These are phyloP conservation scores for Eurytoma adleriae DNA, from an alignment of 2,888 invertebrate genomes.

Conservation along the genomic window DNA sequence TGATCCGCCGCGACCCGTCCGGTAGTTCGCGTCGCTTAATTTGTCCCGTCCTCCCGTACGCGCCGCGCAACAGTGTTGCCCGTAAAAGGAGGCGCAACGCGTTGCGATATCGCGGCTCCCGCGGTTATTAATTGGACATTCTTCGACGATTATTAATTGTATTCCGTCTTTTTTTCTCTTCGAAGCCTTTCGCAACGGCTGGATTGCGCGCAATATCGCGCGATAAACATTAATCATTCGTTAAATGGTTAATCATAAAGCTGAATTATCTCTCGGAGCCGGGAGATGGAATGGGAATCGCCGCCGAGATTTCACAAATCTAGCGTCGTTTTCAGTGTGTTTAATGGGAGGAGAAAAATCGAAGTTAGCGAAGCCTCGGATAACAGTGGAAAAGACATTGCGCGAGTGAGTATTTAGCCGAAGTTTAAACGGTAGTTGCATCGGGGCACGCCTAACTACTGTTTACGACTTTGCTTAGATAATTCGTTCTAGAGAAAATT, in stretches of 20 bases:
- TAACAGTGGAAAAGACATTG: not conserved
- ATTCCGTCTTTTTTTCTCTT: conserved; percentile 3
- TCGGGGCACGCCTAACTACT: conserved; percentile 37
- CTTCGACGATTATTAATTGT: conserved; percentile 36
- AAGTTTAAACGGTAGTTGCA: not conserved
- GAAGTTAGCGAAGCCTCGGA: not conserved
- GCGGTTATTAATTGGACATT: conserved; percentile 25
- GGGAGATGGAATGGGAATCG: not conserved
- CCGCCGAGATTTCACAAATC: conserved; percentile 16
- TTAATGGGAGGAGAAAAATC: conserved; percentile 14
- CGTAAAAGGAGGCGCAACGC: not conserved
- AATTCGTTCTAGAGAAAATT: conserved; percentile 10
- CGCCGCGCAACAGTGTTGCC: not conserved
- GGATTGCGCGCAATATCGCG: not conserved
- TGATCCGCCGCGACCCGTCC: conserved; percentile 63
- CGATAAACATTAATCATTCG: conserved; percentile 44
- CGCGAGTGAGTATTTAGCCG: not conserved
- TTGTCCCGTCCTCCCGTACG: not conserved
- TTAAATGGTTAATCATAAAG: conserved; percentile 41
- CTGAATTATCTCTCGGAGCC: conserved; percentile 30
- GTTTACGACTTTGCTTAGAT: conserved; percentile 6
- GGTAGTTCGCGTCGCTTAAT: conserved; percentile 33
- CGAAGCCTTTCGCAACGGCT: conserved; percentile 7
- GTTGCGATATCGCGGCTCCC: not conserved
- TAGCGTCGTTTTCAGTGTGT: not conserved